Conservation (phyloP, 2,888 invertebrate species). For the Hanleya hanleyi region DNA sequence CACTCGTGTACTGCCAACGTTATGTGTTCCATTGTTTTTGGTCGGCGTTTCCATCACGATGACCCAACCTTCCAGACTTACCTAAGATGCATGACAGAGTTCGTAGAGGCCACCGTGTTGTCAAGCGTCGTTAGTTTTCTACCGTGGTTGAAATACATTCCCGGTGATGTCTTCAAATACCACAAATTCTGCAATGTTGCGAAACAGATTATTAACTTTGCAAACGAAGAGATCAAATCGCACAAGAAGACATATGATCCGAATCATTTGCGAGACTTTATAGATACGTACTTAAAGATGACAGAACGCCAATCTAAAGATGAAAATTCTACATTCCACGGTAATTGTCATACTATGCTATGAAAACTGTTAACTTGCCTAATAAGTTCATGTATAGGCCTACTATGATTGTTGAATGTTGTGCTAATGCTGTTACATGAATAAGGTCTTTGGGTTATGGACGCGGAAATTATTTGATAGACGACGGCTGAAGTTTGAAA, state of each 20-base stretch:
- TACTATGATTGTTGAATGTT: too few species aligned
- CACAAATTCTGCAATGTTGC: conserved; percentile 30
- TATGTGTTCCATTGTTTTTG: not conserved
- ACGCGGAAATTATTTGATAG: too few species aligned
- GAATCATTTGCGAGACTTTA: conserved; percentile 41
- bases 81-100: not conserved
- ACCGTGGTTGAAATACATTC: conserved; percentile 36
- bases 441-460: too few species aligned
- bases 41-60: not conserved
- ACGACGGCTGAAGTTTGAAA: too few species aligned
- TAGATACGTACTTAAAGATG: conserved; percentile 56
- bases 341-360: too few species aligned
- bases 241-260: conserved; percentile 33
- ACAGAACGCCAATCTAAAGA: too few species aligned
- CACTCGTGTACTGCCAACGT: not conserved
- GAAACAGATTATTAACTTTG: conserved; percentile 33
- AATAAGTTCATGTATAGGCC: too few species aligned
- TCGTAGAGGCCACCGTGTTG: not conserved
- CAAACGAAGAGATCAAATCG: conserved; percentile 24
- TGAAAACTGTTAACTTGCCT: too few species aligned
- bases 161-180: conserved; percentile 42
- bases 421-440: too few species aligned
- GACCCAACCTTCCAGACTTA: not conserved
- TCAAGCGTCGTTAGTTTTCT: not conserved
- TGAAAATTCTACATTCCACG: too few species aligned